Base-by-base conservation (phyloP, 2,888 invertebrate genomes). In the Cantharis rustica region DNA sequence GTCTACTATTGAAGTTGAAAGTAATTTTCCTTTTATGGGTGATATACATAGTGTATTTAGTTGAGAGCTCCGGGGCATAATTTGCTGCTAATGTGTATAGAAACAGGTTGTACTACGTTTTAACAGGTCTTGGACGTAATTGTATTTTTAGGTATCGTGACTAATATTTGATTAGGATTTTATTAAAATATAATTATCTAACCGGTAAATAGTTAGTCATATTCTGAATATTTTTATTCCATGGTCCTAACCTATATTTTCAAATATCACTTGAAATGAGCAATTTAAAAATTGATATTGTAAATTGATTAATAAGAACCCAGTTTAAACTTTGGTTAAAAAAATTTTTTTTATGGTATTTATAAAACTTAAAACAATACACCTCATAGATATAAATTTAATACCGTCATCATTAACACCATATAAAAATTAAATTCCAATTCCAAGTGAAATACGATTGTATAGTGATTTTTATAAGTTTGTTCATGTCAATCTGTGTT, bases 31-130 rank as follows among this genome's bases (percentile, higher is more conserved):
- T 66, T 72, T 20, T 66, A 66, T 26, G 66, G 66, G 72, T 11
- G 15, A 16, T 72, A 72, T n/a, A n/a, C n/a, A n/a, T 66, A 66
- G 66, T 72, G 17, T 66, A 16, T 47, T 72, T 47, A 47, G n/a
- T 47, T 47, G n/a, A 47, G 17, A 61, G 66, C 72, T 66, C 17
- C 66, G 11, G 69, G 73, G 61, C 61, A 69, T 71, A 68, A 69
- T 73, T 10, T 72, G 72, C 27, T 47, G n/a, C 68, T 73, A 73
- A 73, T 68, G 61, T 20, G 68, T 68, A 69, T 9, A 72, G 27
- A 69, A 72, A 73, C 73, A 73, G 73, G 73, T 73, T 73, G 73
- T 73, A 68, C 73, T 73, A 68, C 73, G 68, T 73, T 69, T 23
- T 69, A 68, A 69, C 47, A 68, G 68, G 62, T 68, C 73, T 73